Evolutionary conservation across 2,113 vertebrate species (phyloP).

Genomic region (Emydocephalus ijimae): DNA sequence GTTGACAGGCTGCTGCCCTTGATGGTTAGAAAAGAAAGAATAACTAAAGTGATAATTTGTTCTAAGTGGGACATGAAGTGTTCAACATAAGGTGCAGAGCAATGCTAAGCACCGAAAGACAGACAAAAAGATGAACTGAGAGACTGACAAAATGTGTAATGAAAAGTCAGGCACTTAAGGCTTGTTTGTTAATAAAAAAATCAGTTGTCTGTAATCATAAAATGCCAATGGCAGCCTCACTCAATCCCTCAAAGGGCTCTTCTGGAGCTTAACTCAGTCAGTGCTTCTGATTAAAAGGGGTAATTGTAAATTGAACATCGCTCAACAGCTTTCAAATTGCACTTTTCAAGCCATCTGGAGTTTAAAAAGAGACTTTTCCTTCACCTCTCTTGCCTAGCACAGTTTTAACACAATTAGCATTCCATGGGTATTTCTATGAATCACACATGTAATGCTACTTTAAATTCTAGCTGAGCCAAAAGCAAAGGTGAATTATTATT

Average conservation of each 20-base stretch:
- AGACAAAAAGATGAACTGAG: background rate
- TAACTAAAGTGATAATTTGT: background rate
- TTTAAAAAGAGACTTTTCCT: constrained; percentile 1
- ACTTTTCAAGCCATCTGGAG: constrained; percentile 9
- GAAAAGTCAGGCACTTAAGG: background rate
- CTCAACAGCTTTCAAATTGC: background rate
- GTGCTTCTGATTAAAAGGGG: background rate
- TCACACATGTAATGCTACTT: constrained; percentile 39
- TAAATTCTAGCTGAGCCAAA: constrained; percentile 51
- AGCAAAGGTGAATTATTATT: constrained; percentile 41
- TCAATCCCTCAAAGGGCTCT: background rate
- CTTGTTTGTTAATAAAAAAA: background rate
- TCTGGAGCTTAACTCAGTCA: background rate
- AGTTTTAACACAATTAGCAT: background rate
- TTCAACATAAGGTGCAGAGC: background rate
- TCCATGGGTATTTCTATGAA: constrained; percentile 34
- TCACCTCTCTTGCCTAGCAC: background rate
- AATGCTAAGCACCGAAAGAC: background rate
- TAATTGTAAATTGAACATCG: constrained; percentile 33
- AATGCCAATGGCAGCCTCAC: background rate
- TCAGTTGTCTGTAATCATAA: background rate
- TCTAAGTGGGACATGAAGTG: background rate
- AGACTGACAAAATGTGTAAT: background rate
- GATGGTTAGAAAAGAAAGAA: background rate
- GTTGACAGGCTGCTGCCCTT: background rate